A percentile compares a stretch with the other conserved stretches of the same genome.
These are phyloP conservation scores for Actinemys pallida DNA, from an alignment of 2,113 vertebrate species.

Conservation along the genomic window DNA sequence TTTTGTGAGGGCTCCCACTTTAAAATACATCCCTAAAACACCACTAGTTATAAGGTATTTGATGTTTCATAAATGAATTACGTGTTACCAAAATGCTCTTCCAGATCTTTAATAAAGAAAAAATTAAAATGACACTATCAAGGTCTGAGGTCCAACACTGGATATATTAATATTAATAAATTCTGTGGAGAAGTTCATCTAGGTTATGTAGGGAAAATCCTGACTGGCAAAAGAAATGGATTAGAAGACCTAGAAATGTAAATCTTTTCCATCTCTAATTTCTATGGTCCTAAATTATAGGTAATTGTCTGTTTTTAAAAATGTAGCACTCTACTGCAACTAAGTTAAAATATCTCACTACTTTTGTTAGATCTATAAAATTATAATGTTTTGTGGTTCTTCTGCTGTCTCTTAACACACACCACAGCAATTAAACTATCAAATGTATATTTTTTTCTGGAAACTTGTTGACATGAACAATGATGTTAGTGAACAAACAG, in stretches of 20 bases:
- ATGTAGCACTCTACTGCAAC: neutral
- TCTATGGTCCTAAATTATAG: neutral
- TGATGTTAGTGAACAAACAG: neutral
- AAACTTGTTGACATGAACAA: neutral
- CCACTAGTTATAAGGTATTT: neutral
- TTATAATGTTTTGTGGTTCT: neutral
- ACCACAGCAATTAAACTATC: neutral
- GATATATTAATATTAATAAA: neutral
- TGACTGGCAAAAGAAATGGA: neutral
- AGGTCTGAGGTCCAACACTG: neutral
- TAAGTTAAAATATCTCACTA: neutral
- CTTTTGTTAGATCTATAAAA: neutral
- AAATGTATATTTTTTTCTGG: neutral
- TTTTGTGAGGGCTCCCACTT: neutral
- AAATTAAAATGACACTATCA: conserved; percentile 61
- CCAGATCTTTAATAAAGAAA: neutral
- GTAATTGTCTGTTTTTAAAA: neutral
- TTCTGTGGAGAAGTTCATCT: neutral
- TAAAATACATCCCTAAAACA: neutral
- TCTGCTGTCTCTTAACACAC: neutral
- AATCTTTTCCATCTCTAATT: neutral
- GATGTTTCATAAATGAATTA: neutral
- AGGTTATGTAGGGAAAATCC: neutral
- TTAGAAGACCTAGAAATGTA: neutral
- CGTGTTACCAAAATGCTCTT: neutral